Evolutionary conservation across 2,888 invertebrate species (phyloP).

Genomic region (Xylota segnis): DNA sequence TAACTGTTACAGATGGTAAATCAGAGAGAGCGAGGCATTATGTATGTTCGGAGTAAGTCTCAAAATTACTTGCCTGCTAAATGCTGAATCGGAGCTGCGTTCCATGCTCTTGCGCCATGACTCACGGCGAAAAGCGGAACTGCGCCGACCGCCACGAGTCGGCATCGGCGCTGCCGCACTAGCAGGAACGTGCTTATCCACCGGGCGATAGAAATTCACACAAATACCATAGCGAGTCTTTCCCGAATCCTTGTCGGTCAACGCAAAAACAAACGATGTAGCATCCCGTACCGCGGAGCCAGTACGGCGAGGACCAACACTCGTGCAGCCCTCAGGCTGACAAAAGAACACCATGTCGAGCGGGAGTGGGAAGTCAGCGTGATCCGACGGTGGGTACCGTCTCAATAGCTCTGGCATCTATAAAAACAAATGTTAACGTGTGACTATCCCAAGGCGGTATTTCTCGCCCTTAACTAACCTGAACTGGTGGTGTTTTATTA

Average conservation of each 20-base stretch:
- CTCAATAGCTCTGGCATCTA: constrained; percentile 97
- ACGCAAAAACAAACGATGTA: constrained; percentile 98
- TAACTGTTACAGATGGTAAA: constrained; percentile 82
- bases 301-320: constrained; percentile 94
- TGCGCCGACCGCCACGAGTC: constrained; percentile 82
- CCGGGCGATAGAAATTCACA: constrained; percentile 98
- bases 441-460: not conserved
- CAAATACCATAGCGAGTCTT: constrained; percentile 98
- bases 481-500: constrained; percentile 89
- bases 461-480: constrained; percentile 86
- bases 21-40: constrained; percentile 39
- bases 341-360: constrained; percentile 99
- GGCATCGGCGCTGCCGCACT: constrained; percentile 75
- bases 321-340: constrained; percentile 99
- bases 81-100: constrained; percentile 95
- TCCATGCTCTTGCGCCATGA: constrained; percentile 97
- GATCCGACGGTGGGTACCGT: constrained; percentile 97
- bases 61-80: constrained; percentile 90
- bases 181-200: constrained; percentile 87
- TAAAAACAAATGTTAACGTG: constrained; percentile 74
- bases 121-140: constrained; percentile 90
- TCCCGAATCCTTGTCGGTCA: constrained; percentile 99
- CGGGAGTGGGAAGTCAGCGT: constrained; percentile 98
- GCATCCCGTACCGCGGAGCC: constrained; percentile 91
- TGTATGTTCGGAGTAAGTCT: not conserved